phyloP scores from a whole-genome alignment of 2,888 invertebrate species.

The Reticulitermes lucifugus region DNA sequence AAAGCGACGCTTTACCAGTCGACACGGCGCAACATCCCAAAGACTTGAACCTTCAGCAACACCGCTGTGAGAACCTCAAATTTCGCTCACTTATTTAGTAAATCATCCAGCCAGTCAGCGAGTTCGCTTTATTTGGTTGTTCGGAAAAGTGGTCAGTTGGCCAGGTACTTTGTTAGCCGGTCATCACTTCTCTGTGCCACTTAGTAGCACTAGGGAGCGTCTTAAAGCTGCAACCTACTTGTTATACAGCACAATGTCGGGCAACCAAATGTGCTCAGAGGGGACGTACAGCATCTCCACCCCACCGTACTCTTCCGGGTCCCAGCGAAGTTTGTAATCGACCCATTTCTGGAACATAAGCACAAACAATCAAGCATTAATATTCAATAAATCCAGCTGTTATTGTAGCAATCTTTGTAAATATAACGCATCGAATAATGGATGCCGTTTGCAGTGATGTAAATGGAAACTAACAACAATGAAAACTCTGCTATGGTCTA shows the following conservation, averaged over 20 bases:
- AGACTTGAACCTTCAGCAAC: no score
- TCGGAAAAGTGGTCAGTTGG: not conserved
- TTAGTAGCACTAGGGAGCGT: not conserved
- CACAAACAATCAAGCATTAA: not conserved
- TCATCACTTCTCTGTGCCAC: not conserved
- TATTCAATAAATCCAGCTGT: not conserved
- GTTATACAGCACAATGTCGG: conserved; percentile 87
- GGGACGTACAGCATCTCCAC: conserved; percentile 93
- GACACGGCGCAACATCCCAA: no score
- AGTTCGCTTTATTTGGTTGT: no score
- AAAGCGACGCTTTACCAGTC: no score
- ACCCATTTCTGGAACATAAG: conserved; percentile 80
- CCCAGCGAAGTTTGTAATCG: conserved; percentile 91
- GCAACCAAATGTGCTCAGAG: conserved; percentile 96
- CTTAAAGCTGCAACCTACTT: conserved; percentile 72
- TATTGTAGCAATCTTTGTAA: no score
- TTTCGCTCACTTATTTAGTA: no score
- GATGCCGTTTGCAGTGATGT: no score
- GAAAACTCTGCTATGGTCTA: no score
- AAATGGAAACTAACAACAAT: no score
- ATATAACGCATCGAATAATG: no score
- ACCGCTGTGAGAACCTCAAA: no score
- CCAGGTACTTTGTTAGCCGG: not conserved
- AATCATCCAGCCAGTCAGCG: no score
- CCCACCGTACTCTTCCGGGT: conserved; percentile 91